Conservation (phyloP, 2,797 vertebrate species). For the Falco naumanni region DNA sequence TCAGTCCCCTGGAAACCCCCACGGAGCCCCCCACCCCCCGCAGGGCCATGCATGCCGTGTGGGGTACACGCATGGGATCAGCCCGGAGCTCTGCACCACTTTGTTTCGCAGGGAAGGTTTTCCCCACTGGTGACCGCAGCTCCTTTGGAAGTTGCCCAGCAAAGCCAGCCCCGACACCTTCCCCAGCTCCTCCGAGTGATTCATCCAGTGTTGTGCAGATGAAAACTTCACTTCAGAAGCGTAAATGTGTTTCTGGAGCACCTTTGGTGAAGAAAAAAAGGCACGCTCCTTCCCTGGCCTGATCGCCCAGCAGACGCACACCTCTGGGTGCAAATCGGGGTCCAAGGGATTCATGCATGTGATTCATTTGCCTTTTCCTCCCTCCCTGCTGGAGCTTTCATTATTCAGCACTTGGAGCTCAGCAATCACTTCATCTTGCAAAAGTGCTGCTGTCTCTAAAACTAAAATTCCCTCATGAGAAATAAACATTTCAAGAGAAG, state of each 20-base stretch:
- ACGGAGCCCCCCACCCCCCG: rapidly evolving
- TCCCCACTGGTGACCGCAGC: rapidly evolving
- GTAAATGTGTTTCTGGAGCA: background rate
- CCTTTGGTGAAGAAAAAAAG: background rate
- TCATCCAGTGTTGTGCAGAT: background rate
- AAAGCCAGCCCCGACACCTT: background rate
- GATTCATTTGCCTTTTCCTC: background rate
- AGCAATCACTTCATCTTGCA: background rate
- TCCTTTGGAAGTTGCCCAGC: rapidly evolving
- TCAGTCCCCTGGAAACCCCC: background rate
- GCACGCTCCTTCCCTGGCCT: background rate
- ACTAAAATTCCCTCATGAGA: background rate
- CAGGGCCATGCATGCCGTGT: rapidly evolving
- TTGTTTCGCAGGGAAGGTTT: background rate
- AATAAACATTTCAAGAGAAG: background rate
- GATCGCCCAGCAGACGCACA: background rate
- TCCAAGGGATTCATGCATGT: rapidly evolving
- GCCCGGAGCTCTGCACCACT: background rate
- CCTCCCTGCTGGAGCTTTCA: background rate
- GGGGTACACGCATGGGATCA: background rate
- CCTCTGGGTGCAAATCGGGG: background rate
- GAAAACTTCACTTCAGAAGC: background rate
- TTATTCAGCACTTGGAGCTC: background rate
- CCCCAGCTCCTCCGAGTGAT: background rate
- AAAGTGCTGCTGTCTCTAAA: background rate